Conservation (phyloP, 2,888 invertebrate species). For the Disparrhopalites patrizii region DNA sequence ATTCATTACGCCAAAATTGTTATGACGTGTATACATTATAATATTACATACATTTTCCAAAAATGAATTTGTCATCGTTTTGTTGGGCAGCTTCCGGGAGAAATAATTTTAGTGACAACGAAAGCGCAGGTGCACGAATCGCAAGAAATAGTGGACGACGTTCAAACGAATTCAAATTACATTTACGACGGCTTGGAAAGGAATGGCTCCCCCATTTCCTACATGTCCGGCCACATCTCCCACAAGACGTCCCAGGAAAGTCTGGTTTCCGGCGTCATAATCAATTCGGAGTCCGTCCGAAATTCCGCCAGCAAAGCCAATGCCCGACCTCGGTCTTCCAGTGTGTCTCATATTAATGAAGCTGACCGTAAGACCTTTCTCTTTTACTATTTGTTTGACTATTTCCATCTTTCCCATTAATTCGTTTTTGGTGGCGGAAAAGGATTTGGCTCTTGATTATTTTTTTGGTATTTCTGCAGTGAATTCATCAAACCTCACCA, state of each 20-base stretch:
- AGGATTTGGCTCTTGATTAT: background rate
- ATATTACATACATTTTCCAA: no score
- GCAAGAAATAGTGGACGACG: conserved; percentile 19
- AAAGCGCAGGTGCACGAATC: conserved; percentile 42
- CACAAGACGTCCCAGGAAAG: conserved; percentile 26
- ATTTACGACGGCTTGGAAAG: conserved; percentile 6
- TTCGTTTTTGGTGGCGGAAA: background rate
- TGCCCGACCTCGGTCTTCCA: conserved; percentile 18
- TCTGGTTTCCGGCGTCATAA: conserved; percentile 8
- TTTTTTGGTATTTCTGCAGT: background rate
- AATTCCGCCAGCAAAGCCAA: conserved; percentile 1
- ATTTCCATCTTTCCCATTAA: no score
- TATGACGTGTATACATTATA: no score
- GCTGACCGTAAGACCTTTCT: conserved; percentile 11
- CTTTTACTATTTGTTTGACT: no score
- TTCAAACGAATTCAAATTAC: conserved; percentile 6
- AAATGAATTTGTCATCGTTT: no score
- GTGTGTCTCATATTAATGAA: conserved; percentile 19
- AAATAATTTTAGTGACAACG: conserved; percentile 45
- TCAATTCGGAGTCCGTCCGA: background rate
- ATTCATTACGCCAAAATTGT: no score
- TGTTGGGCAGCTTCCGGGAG: conserved; percentile 35
- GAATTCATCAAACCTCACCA: background rate
- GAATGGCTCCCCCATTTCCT: conserved; percentile 18
- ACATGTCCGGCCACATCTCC: conserved; percentile 25